Conservation (phyloP, 2,888 invertebrate species). For the Germaria angustata region DNA sequence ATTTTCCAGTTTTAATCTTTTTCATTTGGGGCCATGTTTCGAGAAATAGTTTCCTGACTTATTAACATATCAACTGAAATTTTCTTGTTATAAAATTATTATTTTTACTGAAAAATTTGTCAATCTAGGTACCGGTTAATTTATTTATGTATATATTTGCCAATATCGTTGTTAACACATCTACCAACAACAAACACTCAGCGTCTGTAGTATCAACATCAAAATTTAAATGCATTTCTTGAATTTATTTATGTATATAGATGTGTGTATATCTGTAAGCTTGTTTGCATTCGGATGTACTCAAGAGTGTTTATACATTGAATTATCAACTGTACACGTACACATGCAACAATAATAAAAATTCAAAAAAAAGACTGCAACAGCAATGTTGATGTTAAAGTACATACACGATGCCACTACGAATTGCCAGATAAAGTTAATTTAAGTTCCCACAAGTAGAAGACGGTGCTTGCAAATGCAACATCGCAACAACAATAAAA, state of each 20-base stretch:
- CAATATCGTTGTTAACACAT: neutral
- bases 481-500: constrained; percentile 30
- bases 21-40: too few relatives aligned
- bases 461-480: constrained; percentile 49
- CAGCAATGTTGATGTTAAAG: constrained; percentile 37
- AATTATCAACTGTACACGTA: constrained; percentile 5
- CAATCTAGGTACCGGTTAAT: neutral
- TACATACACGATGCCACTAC: constrained; percentile 36
- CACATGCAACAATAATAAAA: neutral
- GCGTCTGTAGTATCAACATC: constrained; percentile 25
- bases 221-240: constrained; percentile 28
- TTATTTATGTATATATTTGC: neutral
- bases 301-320: constrained; percentile 39
- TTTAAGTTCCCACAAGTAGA: constrained; percentile 65
- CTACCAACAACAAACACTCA: neutral
- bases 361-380: neutral
- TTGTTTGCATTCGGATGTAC: constrained; percentile 28
- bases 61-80: too few relatives aligned
- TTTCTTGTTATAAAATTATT: too few relatives aligned
- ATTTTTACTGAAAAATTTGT: neutral
- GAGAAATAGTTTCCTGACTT: too few relatives aligned
- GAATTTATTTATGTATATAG: constrained; percentile 15
- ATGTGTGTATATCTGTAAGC: neutral
- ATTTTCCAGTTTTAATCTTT: too few relatives aligned
- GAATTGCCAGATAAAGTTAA: constrained; percentile 62